A percentile compares a stretch with the other conserved stretches of the same genome.
Evolutionary conservation across 2,113 vertebrate genomes (phyloP).

Genomic region (Catagonus wagneri): DNA sequence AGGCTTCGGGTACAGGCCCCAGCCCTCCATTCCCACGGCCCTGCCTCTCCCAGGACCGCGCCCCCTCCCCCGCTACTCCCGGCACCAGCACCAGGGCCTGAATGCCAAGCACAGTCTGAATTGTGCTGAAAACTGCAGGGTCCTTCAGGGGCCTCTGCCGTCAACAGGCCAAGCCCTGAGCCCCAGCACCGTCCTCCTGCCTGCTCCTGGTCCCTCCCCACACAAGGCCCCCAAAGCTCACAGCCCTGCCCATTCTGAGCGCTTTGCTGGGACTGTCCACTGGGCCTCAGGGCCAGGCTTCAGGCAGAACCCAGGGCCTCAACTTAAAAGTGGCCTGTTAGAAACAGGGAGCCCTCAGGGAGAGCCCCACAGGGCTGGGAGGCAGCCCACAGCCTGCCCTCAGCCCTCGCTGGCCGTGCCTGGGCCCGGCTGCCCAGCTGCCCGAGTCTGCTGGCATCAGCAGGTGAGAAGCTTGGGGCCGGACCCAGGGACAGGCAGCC

Average conservation of each 20-base stretch:
- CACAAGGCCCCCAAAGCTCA: not conserved
- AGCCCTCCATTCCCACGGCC: too few relatives aligned
- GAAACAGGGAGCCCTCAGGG: too few relatives aligned
- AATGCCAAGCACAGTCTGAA: not conserved
- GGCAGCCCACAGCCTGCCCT: not conserved
- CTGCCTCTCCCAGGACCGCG: too few relatives aligned
- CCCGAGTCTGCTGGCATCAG: not conserved
- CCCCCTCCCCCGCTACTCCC: not conserved
- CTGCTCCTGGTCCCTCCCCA: not conserved
- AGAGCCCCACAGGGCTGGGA: too few relatives aligned
- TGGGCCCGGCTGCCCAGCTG: not conserved
- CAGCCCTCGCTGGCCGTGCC: accelerated
- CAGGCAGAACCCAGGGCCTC: not conserved
- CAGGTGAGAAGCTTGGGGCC: not conserved
- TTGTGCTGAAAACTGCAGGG: not conserved
- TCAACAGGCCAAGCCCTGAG: not conserved
- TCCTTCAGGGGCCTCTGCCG: not conserved
- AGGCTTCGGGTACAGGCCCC: not conserved
- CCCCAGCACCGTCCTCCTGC: not conserved
- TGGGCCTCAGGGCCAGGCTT: not conserved
- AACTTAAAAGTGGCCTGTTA: too few relatives aligned
- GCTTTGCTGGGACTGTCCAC: not conserved
- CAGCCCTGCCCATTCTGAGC: not conserved
- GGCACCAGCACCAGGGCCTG: not conserved
- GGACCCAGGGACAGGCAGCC: not conserved